A percentile compares a stretch with the other conserved stretches of the same genome.
phyloP scores from a whole-genome alignment of 2,113 vertebrate species.

The Gnathonemus echidnorhynchus region DNA sequence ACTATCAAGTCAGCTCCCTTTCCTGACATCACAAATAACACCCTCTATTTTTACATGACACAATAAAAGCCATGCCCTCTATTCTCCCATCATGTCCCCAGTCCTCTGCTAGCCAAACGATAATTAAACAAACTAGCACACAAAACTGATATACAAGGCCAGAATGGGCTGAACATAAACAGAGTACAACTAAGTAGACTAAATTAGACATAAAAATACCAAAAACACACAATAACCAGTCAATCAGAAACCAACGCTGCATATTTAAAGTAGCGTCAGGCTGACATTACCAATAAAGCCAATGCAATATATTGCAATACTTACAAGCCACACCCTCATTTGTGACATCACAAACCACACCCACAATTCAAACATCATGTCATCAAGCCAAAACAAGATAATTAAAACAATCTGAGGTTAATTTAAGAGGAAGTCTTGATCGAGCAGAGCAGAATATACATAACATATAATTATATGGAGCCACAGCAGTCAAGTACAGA shows the following conservation, averaged over 20 bases:
- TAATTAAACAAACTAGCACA: background rate
- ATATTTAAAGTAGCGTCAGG: background rate
- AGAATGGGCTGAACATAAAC: background rate
- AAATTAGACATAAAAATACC: background rate
- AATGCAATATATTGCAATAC: background rate
- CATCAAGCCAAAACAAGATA: background rate
- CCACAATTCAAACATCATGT: background rate
- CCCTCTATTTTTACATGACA: background rate
- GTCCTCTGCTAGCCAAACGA: background rate
- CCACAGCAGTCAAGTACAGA: background rate
- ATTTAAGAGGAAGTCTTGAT: background rate
- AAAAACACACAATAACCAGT: background rate
- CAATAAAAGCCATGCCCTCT: background rate
- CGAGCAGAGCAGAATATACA: background rate
- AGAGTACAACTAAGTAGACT: background rate
- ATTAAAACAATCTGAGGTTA: background rate
- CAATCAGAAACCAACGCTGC: background rate
- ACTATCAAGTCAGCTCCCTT: background rate
- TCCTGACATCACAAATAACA: background rate
- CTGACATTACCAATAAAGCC: background rate
- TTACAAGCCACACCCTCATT: background rate
- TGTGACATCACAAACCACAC: background rate
- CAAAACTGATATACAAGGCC: background rate
- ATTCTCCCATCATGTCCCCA: background rate
- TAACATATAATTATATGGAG: background rate